Evolutionary conservation across 2,113 vertebrate species (phyloP).

Genomic region (Ginglymostoma cirratum): DNA sequence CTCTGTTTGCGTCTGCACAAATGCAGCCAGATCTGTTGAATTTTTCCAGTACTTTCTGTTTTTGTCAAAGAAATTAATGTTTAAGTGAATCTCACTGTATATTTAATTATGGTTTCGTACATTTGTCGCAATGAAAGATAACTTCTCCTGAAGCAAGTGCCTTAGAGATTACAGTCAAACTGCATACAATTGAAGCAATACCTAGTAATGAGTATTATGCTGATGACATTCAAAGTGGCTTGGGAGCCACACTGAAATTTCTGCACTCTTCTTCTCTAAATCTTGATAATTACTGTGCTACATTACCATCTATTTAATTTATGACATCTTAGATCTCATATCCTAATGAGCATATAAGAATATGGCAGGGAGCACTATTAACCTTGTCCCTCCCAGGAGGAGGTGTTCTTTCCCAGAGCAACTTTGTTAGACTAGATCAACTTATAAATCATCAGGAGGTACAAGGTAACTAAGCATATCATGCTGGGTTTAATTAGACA

Average conservation of each 20-base stretch:
- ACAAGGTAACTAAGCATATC: neutral
- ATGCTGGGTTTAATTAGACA: neutral
- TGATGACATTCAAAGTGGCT: neutral
- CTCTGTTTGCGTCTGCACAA: too few relatives aligned
- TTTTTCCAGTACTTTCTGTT: too few relatives aligned
- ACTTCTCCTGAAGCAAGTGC: neutral
- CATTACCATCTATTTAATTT: neutral
- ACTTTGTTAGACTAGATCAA: neutral
- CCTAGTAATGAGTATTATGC: neutral
- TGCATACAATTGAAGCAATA: neutral
- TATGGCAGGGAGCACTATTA: neutral
- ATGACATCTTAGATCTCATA: neutral
- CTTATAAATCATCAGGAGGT: neutral
- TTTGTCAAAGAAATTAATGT: neutral
- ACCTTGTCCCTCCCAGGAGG: neutral
- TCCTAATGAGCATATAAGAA: neutral
- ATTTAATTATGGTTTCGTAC: neutral
- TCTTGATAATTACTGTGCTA: neutral
- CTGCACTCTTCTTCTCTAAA: neutral
- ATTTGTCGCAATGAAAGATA: neutral
- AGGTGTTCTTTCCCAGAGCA: neutral
- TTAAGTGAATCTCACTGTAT: neutral
- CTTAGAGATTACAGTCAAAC: neutral
- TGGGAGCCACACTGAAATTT: neutral
- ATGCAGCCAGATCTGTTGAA: too few relatives aligned